phyloP scores from a whole-genome alignment of 2,113 vertebrate species.

The Paralichthys olivaceus region DNA sequence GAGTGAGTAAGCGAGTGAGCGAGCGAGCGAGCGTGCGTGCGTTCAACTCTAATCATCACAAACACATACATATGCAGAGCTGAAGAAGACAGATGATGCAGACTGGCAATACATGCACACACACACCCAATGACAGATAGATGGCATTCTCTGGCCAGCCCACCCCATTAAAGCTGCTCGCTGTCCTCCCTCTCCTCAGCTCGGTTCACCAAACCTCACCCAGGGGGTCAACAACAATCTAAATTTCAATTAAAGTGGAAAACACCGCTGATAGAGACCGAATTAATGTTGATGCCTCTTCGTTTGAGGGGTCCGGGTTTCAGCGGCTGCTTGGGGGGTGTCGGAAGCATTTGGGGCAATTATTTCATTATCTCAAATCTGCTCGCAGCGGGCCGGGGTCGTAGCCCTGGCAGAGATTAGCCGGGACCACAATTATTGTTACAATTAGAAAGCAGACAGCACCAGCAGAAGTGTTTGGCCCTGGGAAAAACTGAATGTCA shows the following conservation, averaged over 20 bases:
- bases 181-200: constrained; percentile 25
- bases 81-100: constrained; percentile 44
- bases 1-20: neutral
- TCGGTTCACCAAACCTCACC: constrained; percentile 48
- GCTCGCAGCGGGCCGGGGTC: constrained; percentile 51
- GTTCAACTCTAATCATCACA: constrained; percentile 29
- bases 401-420: constrained; percentile 64
- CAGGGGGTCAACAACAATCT: constrained; percentile 75
- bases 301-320: constrained; percentile 55
- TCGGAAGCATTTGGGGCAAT: constrained; percentile 63
- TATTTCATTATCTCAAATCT: constrained; percentile 79
- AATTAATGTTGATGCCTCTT: constrained; percentile 62
- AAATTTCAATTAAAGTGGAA: constrained; percentile 77
- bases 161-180: constrained; percentile 36
- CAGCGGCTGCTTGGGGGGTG: constrained; percentile 14
- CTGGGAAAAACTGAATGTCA: constrained; percentile 63
- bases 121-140: constrained; percentile 36
- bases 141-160: constrained; percentile 35
- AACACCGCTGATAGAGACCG: constrained; percentile 58
- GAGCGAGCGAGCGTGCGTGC: neutral
- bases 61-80: constrained; percentile 27
- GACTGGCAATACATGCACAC: constrained; percentile 29
- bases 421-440: constrained; percentile 76
- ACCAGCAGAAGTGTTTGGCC: constrained; percentile 49
- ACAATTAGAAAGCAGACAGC: constrained; percentile 74